Evolutionary conservation across 1,140 invertebrate species (phyloP).

Genomic region (Bursaphelenchus mucronatus): DNA sequence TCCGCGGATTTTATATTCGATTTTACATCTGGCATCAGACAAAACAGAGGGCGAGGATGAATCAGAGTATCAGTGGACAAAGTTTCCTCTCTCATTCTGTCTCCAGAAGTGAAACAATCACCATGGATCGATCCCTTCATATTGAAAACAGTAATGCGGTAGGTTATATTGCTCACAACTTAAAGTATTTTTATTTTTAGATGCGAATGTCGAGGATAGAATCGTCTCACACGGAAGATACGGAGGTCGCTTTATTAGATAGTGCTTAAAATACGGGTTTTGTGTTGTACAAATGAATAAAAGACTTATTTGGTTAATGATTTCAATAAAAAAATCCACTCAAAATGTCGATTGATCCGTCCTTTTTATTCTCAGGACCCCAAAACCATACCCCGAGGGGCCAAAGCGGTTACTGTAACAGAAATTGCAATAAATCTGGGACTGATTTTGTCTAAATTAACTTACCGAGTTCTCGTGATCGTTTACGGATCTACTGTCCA

Average conservation of each 20-base stretch:
- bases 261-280: slow-evolving; percentile 6
- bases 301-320: not conserved
- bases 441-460: slow-evolving; percentile 9
- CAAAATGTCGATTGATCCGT: not conserved
- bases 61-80: slow-evolving; percentile 56
- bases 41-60: slow-evolving; percentile 52
- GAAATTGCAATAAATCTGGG: slow-evolving; percentile 19
- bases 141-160: slow-evolving; percentile 15
- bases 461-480: slow-evolving; percentile 18
- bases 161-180: not conserved
- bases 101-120: not conserved
- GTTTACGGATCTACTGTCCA: slow-evolving; percentile 17
- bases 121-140: slow-evolving; percentile 7
- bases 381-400: slow-evolving; percentile 16
- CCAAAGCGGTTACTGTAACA: slow-evolving; percentile 16
- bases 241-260: not conserved
- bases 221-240: not conserved
- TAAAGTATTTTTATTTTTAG: slow-evolving; percentile 4
- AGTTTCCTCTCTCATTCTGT: slow-evolving; percentile 44
- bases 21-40: slow-evolving; percentile 56
- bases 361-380: slow-evolving; percentile 6
- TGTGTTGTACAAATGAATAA: not conserved
- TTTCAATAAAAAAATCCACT: slow-evolving; percentile 6
- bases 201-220: slow-evolving; percentile 17
- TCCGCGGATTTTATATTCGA: slow-evolving; percentile 43